Percentiles rank a stretch among this genome's conserved stretches.
These are phyloP conservation scores for Podarcis lilfordi DNA, from an alignment of 2,797 vertebrate genomes.

Conservation along the genomic window DNA sequence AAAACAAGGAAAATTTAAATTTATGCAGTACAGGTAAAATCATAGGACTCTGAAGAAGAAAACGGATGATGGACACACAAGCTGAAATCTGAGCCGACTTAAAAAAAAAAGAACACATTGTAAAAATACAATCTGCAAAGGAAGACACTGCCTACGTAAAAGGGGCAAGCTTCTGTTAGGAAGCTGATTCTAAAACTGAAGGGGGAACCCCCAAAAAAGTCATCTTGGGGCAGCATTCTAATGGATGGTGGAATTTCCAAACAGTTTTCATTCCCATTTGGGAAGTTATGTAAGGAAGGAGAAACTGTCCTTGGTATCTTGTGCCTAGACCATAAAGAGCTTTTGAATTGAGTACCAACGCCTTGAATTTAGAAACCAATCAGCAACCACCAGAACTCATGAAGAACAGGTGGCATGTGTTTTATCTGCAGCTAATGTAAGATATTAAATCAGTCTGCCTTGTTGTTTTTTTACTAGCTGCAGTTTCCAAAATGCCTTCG, in stretches of 20 bases:
- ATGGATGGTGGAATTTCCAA: background rate
- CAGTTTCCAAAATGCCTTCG: background rate
- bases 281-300: background rate
- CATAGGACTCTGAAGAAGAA: background rate
- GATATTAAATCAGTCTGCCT: background rate
- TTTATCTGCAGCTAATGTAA: background rate
- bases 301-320: background rate
- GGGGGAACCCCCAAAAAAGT: background rate
- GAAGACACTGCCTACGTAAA: background rate
- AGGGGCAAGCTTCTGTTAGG: background rate
- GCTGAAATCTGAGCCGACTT: background rate
- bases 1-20: background rate
- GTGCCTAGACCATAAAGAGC: background rate
- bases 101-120: background rate
- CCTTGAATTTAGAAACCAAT: background rate
- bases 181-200: background rate
- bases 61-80: background rate
- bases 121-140: background rate
- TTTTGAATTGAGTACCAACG: too few relatives aligned
- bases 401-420: too few relatives aligned
- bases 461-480: background rate
- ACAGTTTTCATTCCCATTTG: background rate
- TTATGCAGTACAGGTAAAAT: background rate
- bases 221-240: background rate
- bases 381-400: background rate